Conservation (phyloP, 2,888 invertebrate species). For the Yponomeuta evonymella region DNA sequence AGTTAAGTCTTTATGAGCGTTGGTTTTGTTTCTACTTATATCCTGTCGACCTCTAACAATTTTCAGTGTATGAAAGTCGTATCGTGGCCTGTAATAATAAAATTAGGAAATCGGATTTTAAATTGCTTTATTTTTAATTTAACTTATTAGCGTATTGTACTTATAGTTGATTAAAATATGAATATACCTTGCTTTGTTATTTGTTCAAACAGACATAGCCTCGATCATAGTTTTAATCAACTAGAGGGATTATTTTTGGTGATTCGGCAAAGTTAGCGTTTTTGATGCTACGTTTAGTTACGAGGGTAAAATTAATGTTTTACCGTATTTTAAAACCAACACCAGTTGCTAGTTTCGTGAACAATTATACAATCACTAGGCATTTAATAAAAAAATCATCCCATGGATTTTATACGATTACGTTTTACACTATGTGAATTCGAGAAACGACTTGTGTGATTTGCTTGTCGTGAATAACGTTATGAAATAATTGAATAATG, state of each 20-base stretch:
- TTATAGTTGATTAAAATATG: conserved; percentile 24
- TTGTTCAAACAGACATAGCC: neutral
- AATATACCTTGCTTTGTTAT: neutral
- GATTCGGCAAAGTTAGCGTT: conserved; percentile 55
- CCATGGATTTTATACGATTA: conserved; percentile 22
- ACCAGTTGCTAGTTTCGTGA: neutral
- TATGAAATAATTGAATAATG: too few relatives aligned
- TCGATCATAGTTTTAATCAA: conserved; percentile 14
- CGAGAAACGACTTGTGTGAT: too few relatives aligned
- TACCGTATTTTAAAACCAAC: neutral
- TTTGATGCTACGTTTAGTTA: conserved; percentile 18
- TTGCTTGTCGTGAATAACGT: too few relatives aligned
- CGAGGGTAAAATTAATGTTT: neutral
- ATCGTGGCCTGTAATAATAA: conserved; percentile 29
- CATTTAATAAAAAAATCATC: conserved; percentile 11
- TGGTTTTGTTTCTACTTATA: conserved; percentile 12
- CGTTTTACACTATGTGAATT: neutral
- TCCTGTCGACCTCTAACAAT: conserved; percentile 26
- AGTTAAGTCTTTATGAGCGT: conserved; percentile 12
- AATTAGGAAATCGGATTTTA: conserved; percentile 28
- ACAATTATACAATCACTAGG: neutral
- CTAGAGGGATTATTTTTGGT: conserved; percentile 36
- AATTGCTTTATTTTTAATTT: conserved; percentile 32
- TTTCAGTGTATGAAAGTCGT: conserved; percentile 33
- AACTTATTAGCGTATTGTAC: conserved; percentile 26